A percentile compares a stretch with the other conserved stretches of the same genome.
Conservation (phyloP, 2,797 vertebrate genomes). For the Rhynchonycteris naso region DNA sequence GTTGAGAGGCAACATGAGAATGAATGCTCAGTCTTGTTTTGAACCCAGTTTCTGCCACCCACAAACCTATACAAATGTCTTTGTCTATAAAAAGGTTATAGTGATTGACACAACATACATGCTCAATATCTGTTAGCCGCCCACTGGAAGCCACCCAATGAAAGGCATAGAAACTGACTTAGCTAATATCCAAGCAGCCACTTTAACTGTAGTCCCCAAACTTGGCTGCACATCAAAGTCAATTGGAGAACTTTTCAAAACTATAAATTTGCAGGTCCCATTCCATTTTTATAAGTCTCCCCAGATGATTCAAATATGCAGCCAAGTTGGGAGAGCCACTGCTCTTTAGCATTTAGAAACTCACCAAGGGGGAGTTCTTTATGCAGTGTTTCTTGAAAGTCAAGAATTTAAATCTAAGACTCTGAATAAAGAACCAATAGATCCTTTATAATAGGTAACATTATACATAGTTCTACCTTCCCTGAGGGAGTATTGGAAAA, state of each 20-base stretch:
- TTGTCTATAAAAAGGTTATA: background rate
- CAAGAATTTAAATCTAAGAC: slow-evolving; percentile 70
- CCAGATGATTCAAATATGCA: slow-evolving; percentile 47
- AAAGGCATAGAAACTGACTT: background rate
- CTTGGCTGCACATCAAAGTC: slow-evolving; percentile 43
- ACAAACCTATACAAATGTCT: background rate
- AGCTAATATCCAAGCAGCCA: background rate
- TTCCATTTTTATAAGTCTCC: slow-evolving; percentile 51
- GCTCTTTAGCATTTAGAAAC: slow-evolving; percentile 47
- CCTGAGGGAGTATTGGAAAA: slow-evolving; percentile 64
- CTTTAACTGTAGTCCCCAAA: slow-evolving; percentile 39
- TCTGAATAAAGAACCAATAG: slow-evolving; percentile 70
- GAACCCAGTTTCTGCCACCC: background rate
- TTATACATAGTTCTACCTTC: slow-evolving; percentile 64
- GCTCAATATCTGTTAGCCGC: background rate
- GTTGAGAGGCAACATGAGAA: background rate
- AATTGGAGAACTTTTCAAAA: slow-evolving; percentile 48
- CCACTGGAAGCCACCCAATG: background rate
- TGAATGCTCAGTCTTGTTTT: background rate
- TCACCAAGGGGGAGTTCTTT: slow-evolving; percentile 40
- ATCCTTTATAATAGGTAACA: slow-evolving; percentile 69
- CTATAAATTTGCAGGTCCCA: slow-evolving; percentile 37
- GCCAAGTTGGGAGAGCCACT: slow-evolving; percentile 45
- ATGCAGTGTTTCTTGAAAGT: slow-evolving; percentile 65
- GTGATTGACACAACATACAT: background rate